Base-by-base conservation (phyloP, 2,113 vertebrate species). In the Anas platyrhynchos region DNA sequence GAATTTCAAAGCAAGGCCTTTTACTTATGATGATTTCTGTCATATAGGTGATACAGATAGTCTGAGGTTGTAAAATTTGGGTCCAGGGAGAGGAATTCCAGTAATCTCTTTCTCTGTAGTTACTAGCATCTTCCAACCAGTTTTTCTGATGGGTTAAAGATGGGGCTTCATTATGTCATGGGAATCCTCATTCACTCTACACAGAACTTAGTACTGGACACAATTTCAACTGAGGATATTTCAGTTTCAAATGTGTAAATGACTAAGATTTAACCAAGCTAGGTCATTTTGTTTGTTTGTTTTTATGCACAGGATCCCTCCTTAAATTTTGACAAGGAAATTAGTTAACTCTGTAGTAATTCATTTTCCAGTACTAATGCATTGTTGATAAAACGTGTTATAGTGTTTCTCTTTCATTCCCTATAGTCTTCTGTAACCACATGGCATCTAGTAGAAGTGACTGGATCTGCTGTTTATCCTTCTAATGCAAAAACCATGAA, bases 161-260 rank as follows among this genome's bases (percentile, higher is more conserved):
- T 8, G 2, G 6, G 15, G 54, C 4, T 25, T 48, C 5, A 1
- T 25, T 66, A 3, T 31, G 17, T 8, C 11, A 21, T 20, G 5
- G 15, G 11, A 16, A 14, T 38, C 16, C 3, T 82, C 23, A 50
- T 1, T 89, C 26, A 44, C 21, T 52, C 26, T 17, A n/a, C 6
- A 78, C 11, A 5, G 4, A 83, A 34, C 22, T 26, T 83, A 54
- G 13, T 77, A 77, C 2, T 27, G 27, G 10, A 46, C 22, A 55
- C 3, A 78, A 43, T 10, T 23, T 16, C 13, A 65, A 17, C 13
- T 65, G 11, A 85, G 6, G 3, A 1, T 11, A 55, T 56, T 65
- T 44, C 18, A 52, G 22, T 56, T 90, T 73, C 36, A 78, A 75
- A 84, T 46, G 7, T 6, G 0, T 22, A 86, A 71, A 2, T 38